A percentile compares a stretch with the other conserved stretches of the same genome.
Evolutionary conservation across 2,113 vertebrate species (phyloP).

Genomic region (Ahaetulla prasina): DNA sequence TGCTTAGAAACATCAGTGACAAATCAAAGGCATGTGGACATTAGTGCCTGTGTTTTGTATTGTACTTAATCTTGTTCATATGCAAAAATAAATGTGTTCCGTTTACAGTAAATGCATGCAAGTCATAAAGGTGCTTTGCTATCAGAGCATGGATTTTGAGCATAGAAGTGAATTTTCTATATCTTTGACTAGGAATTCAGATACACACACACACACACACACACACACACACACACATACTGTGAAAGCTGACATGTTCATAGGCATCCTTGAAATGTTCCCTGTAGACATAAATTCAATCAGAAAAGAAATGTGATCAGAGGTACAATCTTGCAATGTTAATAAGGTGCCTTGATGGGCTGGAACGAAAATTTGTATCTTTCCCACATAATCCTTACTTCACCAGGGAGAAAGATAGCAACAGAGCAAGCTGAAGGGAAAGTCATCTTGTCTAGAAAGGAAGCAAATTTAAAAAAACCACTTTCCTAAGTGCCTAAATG

Average conservation of each 20-base stretch:
- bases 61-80: constrained; percentile 48
- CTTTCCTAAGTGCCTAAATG: neutral
- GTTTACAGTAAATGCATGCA: neutral
- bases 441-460: neutral
- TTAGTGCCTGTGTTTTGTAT: constrained; percentile 43
- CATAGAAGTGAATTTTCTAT: neutral
- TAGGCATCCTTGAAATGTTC: neutral
- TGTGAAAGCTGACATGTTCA: neutral
- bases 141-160: neutral
- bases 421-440: neutral
- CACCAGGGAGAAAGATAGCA: neutral
- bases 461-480: neutral
- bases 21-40: constrained; percentile 26
- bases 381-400: neutral
- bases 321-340: neutral
- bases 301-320: neutral
- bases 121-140: neutral
- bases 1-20: constrained; percentile 42
- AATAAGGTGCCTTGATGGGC: neutral
- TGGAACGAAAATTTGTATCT: neutral
- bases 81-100: constrained; percentile 35
- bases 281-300: neutral
- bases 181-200: neutral
- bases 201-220: too few relatives aligned
- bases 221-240: too few relatives aligned